Percentiles rank a stretch among this genome's conserved stretches.
Evolutionary conservation across 1,140 invertebrate species (phyloP).

Genomic region (Caenorhabditis remanei): DNA sequence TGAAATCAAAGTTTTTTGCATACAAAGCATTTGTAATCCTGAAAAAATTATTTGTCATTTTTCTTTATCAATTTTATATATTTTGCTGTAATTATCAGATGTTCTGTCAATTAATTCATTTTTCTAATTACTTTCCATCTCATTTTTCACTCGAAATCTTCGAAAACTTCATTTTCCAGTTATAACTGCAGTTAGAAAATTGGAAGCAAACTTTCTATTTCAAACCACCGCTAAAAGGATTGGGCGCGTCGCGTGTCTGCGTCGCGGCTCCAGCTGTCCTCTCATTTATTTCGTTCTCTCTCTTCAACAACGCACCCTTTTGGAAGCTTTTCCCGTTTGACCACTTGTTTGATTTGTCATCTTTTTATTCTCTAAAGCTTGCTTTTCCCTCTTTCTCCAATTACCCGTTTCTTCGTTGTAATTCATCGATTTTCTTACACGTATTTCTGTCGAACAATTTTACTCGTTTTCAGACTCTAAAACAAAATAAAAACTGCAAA

Average conservation of each 20-base stretch:
- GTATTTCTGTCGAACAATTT: not conserved
- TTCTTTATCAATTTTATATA: no score
- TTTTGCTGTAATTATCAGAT: no score
- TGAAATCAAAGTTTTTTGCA: no score
- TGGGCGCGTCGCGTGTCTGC: conserved; percentile 27
- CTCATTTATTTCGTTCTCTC: conserved; percentile 20
- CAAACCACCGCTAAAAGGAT: not conserved
- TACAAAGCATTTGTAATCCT: no score
- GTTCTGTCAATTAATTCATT: no score
- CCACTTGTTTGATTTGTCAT: conserved; percentile 50
- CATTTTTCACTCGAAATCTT: not conserved
- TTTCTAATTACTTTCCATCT: no score
- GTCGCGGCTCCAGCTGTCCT: conserved; percentile 50
- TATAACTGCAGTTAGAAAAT: no score
- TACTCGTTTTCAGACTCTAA: not conserved
- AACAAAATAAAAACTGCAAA: not conserved
- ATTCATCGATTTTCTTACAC: not conserved
- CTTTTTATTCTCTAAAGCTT: not conserved
- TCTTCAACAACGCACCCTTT: not conserved
- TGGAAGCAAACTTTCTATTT: not conserved
- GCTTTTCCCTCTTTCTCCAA: not conserved
- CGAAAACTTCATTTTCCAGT: not conserved
- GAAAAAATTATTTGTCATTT: no score
- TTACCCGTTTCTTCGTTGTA: not conserved
- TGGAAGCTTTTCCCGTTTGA: not conserved